Conservation (phyloP, 1,140 invertebrate genomes). For the Ips typographus region DNA sequence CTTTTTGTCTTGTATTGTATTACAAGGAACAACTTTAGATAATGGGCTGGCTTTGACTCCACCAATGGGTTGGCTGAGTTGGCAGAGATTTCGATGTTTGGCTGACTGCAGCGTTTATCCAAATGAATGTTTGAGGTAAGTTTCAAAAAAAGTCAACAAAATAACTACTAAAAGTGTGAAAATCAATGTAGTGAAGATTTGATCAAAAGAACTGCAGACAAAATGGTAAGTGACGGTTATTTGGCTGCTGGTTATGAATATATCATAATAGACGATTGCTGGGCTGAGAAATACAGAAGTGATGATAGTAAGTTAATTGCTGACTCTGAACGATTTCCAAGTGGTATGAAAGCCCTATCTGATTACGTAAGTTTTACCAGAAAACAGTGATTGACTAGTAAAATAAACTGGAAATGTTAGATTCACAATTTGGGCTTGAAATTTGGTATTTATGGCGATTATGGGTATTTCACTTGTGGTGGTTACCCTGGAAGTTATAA, state of each 20-base stretch:
- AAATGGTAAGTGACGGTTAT: slow-evolving; percentile 76
- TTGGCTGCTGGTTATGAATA: slow-evolving; percentile 80
- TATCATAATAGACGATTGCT: slow-evolving; percentile 87
- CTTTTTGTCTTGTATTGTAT: background rate
- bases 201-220: slow-evolving; percentile 77
- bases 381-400: background rate
- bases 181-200: slow-evolving; percentile 68
- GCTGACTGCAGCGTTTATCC: slow-evolving; percentile 68
- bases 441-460: slow-evolving; percentile 87
- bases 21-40: slow-evolving; percentile 40
- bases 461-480: slow-evolving; percentile 77
- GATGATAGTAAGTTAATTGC: slow-evolving; percentile 66
- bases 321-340: slow-evolving; percentile 76
- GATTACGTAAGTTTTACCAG: slow-evolving; percentile 69
- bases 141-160: background rate
- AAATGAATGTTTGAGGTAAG: slow-evolving; percentile 65
- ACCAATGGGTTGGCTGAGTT: slow-evolving; percentile 79
- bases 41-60: slow-evolving; percentile 63
- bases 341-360: slow-evolving; percentile 74
- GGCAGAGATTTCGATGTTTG: slow-evolving; percentile 72
- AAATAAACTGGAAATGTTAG: slow-evolving; percentile 51
- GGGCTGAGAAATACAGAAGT: slow-evolving; percentile 71
- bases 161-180: background rate
- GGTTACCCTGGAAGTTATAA: slow-evolving; percentile 82
- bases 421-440: slow-evolving; percentile 77